Evolutionary conservation across 53 echinoderm and acorn worm genomes (phyloP).

Genomic region (Mesocentrotus franciscanus): DNA sequence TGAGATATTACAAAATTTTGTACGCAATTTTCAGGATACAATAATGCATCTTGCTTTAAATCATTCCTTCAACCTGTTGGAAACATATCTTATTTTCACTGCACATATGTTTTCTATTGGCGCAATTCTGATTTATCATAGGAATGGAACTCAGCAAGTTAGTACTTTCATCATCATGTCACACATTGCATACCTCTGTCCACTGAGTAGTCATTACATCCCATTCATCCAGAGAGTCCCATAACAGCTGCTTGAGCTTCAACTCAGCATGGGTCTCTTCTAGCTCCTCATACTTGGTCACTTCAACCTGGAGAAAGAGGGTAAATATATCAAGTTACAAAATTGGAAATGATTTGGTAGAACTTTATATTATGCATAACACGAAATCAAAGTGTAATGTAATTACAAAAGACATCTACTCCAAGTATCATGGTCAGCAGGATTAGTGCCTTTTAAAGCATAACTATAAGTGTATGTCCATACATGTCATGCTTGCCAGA

Average conservation of each 20-base stretch:
- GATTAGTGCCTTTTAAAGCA: background rate
- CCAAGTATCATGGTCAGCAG: background rate
- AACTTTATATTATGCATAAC: background rate
- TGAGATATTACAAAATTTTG: no score
- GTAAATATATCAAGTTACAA: background rate
- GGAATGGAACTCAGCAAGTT: background rate
- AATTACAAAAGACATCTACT: background rate
- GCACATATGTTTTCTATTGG: background rate
- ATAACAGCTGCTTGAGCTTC: slow-evolving; percentile 96
- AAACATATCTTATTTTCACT: no score
- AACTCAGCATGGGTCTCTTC: slow-evolving; percentile 98
- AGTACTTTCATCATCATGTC: background rate
- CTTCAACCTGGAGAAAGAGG: slow-evolving; percentile 77
- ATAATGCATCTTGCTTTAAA: background rate
- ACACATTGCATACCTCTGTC: slow-evolving; percentile 77
- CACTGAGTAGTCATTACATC: slow-evolving; percentile 83
- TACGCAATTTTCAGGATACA: no score
- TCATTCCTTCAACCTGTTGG: background rate
- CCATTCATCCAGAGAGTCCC: slow-evolving; percentile 98
- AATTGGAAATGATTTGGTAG: background rate
- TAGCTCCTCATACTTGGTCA: slow-evolving; percentile 97
- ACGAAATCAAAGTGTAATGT: background rate
- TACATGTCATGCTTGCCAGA: background rate
- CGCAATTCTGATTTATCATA: background rate
- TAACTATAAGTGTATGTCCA: background rate